Evolutionary conservation across 2,797 vertebrate species (phyloP).

Genomic region (Danio choprae): DNA sequence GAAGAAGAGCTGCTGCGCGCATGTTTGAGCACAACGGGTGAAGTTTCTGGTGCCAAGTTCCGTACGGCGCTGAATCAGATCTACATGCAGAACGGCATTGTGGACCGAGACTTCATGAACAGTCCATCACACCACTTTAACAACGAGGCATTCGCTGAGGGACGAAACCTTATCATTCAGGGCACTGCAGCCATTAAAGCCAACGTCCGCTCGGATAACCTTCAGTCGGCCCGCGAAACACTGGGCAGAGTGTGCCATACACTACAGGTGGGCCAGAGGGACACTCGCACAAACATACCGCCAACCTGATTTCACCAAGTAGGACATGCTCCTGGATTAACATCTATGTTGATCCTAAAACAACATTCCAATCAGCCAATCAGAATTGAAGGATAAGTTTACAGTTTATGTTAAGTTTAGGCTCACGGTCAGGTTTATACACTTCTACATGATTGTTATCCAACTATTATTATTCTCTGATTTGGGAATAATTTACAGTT

Average conservation of each 20-base stretch:
- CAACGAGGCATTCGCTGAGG: constrained; percentile 73
- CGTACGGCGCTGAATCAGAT: constrained; percentile 74
- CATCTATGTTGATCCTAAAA: too few relatives aligned
- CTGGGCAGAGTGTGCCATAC: constrained; percentile 76
- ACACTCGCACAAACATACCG: too few relatives aligned
- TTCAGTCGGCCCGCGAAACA: constrained; percentile 73
- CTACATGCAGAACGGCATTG: constrained; percentile 71
- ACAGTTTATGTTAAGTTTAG: too few relatives aligned
- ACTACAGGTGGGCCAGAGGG: constrained; percentile 71
- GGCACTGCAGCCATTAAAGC: constrained; percentile 71
- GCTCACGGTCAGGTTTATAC: too few relatives aligned
- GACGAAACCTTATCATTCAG: constrained; percentile 69
- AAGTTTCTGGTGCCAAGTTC: constrained; percentile 77
- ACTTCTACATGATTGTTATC: too few relatives aligned
- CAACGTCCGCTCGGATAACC: constrained; percentile 68
- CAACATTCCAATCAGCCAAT: too few relatives aligned
- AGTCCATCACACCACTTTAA: constrained; percentile 78
- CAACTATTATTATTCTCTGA: too few relatives aligned
- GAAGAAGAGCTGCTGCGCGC: constrained; percentile 73
- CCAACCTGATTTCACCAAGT: too few relatives aligned
- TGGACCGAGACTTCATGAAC: constrained; percentile 71
- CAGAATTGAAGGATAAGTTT: too few relatives aligned
- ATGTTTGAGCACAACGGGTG: constrained; percentile 74
- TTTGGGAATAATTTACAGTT: too few relatives aligned
- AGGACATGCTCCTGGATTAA: too few relatives aligned